Conservation (phyloP, 37 sponge, comb jelly and placozoan species). For the Chondrilla cf. caribensis region DNA sequence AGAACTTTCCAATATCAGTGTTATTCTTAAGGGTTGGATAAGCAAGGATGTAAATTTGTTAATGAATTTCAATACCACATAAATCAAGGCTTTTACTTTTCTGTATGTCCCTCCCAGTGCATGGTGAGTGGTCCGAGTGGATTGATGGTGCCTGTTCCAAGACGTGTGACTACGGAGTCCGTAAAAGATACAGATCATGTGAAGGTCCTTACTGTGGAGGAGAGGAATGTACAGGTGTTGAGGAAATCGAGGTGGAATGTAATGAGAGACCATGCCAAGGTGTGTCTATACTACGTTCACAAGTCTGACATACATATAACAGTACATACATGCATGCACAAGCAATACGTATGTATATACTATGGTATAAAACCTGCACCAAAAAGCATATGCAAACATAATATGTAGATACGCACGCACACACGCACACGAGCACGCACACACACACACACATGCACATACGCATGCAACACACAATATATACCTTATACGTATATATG, state of each 20-base stretch:
- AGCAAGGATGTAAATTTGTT: no score
- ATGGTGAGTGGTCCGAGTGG: slow-evolving; percentile 20
- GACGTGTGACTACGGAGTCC: slow-evolving; percentile 13
- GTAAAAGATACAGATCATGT: slow-evolving; percentile 16
- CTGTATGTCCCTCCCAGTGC: not conserved
- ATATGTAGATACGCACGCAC: no score
- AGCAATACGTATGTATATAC: no score
- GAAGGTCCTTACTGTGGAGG: slow-evolving; percentile 22
- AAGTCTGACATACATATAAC: no score
- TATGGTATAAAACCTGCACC: no score
- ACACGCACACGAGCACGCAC: not conserved
- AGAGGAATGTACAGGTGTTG: not conserved
- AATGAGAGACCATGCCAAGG: slow-evolving; percentile 9
- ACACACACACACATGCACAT: not conserved
- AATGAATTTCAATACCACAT: no score
- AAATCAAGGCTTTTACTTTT: no score
- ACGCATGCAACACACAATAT: not conserved
- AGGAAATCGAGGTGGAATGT: not conserved
- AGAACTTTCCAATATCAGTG: no score
- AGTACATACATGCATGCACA: no score
- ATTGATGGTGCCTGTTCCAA: slow-evolving; percentile 18
- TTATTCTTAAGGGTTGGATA: no score
- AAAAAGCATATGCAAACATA: no score
- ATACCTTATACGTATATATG: not conserved
- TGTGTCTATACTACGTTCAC: no score